Percentiles rank a stretch among this genome's conserved stretches.
These are phyloP conservation scores for Torymus texanus DNA, from an alignment of 2,888 invertebrate species.

Conservation along the genomic window DNA sequence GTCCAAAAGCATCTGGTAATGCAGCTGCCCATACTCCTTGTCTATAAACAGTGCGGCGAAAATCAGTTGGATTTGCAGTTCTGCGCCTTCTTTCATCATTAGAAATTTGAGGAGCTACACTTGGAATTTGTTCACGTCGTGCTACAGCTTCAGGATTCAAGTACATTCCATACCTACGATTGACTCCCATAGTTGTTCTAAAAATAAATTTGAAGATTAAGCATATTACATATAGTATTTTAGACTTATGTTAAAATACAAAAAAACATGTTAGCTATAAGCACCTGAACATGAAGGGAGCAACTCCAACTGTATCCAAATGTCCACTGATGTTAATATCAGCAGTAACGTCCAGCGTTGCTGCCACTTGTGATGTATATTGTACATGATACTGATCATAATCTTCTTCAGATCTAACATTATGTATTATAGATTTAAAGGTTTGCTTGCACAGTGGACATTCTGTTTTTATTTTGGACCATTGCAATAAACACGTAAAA, in stretches of 20 bases:
- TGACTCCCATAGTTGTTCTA: constrained; percentile 84
- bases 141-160: constrained; percentile 65
- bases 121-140: constrained; percentile 66
- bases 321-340: constrained; percentile 58
- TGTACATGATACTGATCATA: constrained; percentile 87
- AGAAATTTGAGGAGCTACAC: constrained; percentile 60
- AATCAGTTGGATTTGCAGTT: constrained; percentile 62
- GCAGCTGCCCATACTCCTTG: constrained; percentile 86
- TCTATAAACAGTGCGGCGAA: constrained; percentile 79
- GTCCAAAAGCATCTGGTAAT: constrained; percentile 82
- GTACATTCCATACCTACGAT: constrained; percentile 78
- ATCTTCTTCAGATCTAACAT: constrained; percentile 89
- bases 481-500: constrained; percentile 92
- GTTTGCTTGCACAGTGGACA: constrained; percentile 96
- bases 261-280: not conserved
- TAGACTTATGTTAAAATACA: not conserved
- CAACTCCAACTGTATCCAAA: constrained; percentile 56
- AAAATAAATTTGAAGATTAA: constrained; percentile 61
- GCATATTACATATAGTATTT: not conserved
- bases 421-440: constrained; percentile 94
- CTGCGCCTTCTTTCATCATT: constrained; percentile 64
- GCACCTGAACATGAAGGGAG: constrained; percentile 60
- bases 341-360: constrained; percentile 65
- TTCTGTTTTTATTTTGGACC: constrained; percentile 96
- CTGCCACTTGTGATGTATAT: constrained; percentile 68